phyloP scores from a whole-genome alignment of 30 jellyfish, hydroid and myxozoan genomes.

The Aurelia coerulea region DNA sequence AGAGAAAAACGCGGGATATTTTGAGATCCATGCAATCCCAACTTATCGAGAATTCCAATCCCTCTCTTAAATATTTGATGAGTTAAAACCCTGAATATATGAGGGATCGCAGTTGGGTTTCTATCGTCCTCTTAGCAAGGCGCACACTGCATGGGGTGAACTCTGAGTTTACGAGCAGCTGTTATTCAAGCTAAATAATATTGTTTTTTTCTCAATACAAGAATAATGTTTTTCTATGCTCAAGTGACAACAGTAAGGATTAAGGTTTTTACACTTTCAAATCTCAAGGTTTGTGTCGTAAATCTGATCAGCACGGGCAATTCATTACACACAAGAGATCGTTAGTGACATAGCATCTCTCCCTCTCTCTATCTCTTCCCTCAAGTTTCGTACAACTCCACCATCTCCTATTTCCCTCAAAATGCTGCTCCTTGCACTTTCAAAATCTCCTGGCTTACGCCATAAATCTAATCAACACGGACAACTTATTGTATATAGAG shows the following conservation, averaged over 20 bases:
- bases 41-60: conserved; percentile 49
- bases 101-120: conserved; percentile 54
- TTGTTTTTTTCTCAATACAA: conserved; percentile 4
- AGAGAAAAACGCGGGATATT: conserved; percentile 37
- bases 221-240: conserved; percentile 4
- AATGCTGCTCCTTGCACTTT: neutral
- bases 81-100: conserved; percentile 26
- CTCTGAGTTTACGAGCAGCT: conserved; percentile 20
- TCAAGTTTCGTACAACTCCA: no score
- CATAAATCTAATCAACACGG: no score
- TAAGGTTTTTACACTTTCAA: conserved; percentile 14
- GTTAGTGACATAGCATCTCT: no score
- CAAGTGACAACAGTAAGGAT: conserved; percentile 43
- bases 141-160: conserved; percentile 1
- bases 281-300: neutral
- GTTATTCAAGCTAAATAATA: conserved; percentile 17
- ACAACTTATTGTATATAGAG: no score
- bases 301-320: no score
- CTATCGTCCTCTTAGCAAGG: conserved; percentile 19
- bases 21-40: conserved; percentile 36
- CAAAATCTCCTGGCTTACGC: neutral
- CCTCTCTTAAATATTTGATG: conserved; percentile 12
- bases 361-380: no score
- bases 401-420: no score
- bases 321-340: no score